Evolutionary conservation across 2,797 vertebrate species (phyloP).

Genomic region (Pseudocheirus occidentalis): DNA sequence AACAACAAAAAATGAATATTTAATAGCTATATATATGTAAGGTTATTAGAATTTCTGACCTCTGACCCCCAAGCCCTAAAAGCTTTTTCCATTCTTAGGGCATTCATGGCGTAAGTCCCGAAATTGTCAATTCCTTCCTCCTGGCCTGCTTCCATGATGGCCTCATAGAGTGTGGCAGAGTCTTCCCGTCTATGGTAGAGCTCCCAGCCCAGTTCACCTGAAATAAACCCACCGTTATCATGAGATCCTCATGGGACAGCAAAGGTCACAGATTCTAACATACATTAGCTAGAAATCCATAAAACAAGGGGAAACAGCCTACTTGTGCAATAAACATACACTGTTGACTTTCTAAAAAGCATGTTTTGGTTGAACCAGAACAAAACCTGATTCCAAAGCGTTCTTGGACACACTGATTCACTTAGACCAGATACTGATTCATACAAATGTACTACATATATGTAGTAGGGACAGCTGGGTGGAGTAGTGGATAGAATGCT

Average conservation of each 20-base stretch:
- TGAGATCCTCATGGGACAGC: slow-evolving; percentile 8
- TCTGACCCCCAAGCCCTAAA: slow-evolving; percentile 98
- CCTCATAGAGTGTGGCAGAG: slow-evolving; percentile 88
- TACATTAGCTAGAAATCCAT: not conserved
- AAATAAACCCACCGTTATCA: slow-evolving; percentile 56
- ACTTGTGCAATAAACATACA: not conserved
- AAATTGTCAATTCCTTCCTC: slow-evolving; percentile 94
- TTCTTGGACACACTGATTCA: too few relatives aligned
- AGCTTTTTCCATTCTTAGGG: slow-evolving; percentile 95
- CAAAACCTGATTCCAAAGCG: not conserved
- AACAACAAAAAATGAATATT: slow-evolving; percentile 22
- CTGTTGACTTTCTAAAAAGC: not conserved
- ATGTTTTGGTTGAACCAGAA: not conserved
- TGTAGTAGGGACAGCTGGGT: too few relatives aligned
- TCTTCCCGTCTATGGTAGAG: slow-evolving; percentile 92
- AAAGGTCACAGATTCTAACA: not conserved
- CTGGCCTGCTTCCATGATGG: slow-evolving; percentile 93
- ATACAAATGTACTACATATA: not conserved
- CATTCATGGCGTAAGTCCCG: slow-evolving; percentile 94
- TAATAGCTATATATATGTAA: slow-evolving; percentile 1
- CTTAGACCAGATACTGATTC: not conserved
- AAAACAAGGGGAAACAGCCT: not conserved
- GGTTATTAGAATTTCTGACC: slow-evolving; percentile 83
- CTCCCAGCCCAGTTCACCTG: slow-evolving; percentile 99
- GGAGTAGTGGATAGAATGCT: too few relatives aligned